Conservation (phyloP, 2,113 vertebrate species). For the Delphinapterus leucas region DNA sequence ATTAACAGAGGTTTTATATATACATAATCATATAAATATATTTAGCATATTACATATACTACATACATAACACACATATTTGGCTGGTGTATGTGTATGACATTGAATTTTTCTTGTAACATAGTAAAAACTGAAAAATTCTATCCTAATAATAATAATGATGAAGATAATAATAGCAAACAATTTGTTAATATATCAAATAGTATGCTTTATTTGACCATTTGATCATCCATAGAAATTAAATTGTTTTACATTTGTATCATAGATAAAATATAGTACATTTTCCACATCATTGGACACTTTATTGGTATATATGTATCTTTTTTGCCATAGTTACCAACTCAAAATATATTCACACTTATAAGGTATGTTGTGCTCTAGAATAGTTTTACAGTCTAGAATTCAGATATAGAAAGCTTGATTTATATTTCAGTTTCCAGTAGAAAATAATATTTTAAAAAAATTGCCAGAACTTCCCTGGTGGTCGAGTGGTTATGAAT, state of each 20-base stretch:
- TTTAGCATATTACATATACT: neutral
- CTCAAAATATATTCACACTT: neutral
- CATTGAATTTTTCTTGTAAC: neutral
- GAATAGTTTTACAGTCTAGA: too few species aligned
- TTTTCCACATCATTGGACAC: neutral
- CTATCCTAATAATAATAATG: neutral
- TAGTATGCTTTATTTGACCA: neutral
- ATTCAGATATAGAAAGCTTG: neutral
- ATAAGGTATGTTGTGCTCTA: neutral
- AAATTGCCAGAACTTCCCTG: too few species aligned
- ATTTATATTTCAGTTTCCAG: neutral
- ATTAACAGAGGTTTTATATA: neutral
- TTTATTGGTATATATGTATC: neutral
- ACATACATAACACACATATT: neutral
- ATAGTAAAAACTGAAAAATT: neutral
- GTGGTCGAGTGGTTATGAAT: too few species aligned
- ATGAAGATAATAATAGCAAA: neutral
- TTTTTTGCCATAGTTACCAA: neutral
- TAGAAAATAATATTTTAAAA: neutral
- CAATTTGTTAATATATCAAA: neutral
- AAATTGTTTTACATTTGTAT: neutral
- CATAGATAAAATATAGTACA: neutral
- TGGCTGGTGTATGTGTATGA: neutral
- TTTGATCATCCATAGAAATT: neutral
- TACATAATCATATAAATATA: neutral